Evolutionary conservation across 2,888 invertebrate species (phyloP).

Genomic region (Meloe dianella): DNA sequence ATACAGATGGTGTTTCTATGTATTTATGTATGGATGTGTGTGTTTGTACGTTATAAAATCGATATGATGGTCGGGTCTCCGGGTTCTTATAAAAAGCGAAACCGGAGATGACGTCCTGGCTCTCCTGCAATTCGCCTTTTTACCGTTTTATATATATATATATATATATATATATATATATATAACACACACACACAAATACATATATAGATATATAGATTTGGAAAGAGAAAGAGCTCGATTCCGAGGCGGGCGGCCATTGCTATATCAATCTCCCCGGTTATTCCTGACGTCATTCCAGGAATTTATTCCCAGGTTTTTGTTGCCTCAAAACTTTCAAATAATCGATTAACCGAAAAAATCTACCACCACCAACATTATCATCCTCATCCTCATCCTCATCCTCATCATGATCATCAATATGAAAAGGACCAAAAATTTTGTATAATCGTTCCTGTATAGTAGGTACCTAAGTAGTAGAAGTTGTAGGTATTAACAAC

Average conservation of each 20-base stretch:
- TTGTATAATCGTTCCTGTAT: no score
- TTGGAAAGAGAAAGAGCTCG: constrained; percentile 1
- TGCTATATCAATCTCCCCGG: constrained; percentile 10
- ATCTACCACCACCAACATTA: not conserved
- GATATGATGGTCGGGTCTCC: constrained; percentile 43
- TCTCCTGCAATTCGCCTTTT: constrained; percentile 20
- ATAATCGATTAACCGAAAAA: constrained; percentile 1
- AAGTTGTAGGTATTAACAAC: no score
- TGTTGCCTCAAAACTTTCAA: not conserved
- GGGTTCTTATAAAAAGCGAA: constrained; percentile 42
- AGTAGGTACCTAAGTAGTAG: no score
- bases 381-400: not conserved
- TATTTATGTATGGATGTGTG: not conserved
- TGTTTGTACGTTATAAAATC: constrained; percentile 38
- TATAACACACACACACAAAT: not conserved
- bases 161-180: not conserved
- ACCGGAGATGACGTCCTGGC: constrained; percentile 42
- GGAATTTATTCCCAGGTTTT: constrained; percentile 10
- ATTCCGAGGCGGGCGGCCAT: constrained; percentile 10
- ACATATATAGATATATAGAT: not conserved
- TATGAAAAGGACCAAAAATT: not conserved
- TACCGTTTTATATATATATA: not conserved
- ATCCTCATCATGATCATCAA: not conserved
- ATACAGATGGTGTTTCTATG: constrained; percentile 24
- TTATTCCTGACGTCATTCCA: constrained; percentile 8